These are phyloP conservation scores for Pholis gunnellus DNA, from an alignment of 2,113 vertebrate genomes.

Conservation along the genomic window DNA sequence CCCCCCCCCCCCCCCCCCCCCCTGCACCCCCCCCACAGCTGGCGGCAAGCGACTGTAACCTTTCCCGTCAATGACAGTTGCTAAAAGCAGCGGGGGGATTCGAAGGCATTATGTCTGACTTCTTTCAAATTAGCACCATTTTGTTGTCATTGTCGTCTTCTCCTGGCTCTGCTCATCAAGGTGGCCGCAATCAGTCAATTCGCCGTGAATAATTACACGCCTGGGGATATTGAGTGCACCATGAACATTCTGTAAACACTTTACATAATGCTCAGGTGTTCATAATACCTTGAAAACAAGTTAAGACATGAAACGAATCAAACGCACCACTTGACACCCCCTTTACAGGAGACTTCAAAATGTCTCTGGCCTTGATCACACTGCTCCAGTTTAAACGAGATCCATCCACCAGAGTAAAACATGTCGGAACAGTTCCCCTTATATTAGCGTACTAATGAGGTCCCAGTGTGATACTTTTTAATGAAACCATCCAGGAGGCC, in stretches of 20 bases:
- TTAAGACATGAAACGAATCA: conserved; percentile 32
- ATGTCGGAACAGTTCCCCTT: conserved; percentile 70
- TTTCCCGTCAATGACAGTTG: conserved; percentile 65
- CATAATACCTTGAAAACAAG: conserved; percentile 32
- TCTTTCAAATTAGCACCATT: conserved; percentile 69
- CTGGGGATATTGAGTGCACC: conserved; percentile 31
- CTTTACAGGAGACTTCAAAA: conserved; percentile 42
- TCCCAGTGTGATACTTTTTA: conserved; percentile 81
- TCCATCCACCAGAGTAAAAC: conserved; percentile 58
- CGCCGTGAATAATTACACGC: conserved; percentile 55
- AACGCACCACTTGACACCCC: conserved; percentile 54
- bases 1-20: not conserved
- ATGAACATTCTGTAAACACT: conserved; percentile 50
- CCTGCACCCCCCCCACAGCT: conserved; percentile 7
- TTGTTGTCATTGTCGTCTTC: conserved; percentile 42
- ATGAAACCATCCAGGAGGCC: conserved; percentile 84
- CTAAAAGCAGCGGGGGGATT: conserved; percentile 57
- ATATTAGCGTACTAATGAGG: conserved; percentile 79
- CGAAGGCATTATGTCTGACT: conserved; percentile 62
- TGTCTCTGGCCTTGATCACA: conserved; percentile 43
- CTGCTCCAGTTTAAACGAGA: conserved; percentile 53
- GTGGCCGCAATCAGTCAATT: conserved; percentile 57
- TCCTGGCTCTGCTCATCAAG: conserved; percentile 55
- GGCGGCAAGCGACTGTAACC: conserved; percentile 47
- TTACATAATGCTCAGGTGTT: conserved; percentile 39